Evolutionary conservation across 1,140 invertebrate species (phyloP), one percentile per base, ranked within the genome.

Genomic region (Calosoma granatense): DNA sequence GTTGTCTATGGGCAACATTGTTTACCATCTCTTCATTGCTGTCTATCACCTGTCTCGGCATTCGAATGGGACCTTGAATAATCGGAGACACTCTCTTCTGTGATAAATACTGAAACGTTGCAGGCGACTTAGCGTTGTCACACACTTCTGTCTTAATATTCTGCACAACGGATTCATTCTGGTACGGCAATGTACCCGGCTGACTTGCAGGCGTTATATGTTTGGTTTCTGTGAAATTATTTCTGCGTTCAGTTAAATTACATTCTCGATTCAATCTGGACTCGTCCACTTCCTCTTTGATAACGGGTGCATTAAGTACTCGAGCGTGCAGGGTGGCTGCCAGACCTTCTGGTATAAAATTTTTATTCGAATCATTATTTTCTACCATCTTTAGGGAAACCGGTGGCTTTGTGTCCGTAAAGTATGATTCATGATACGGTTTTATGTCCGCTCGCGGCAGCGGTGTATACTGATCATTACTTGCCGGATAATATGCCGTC

Each of bases 321-420:
- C 87, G 78, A 43, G 86, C 87, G 64, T 90, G 87, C 52, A 91
- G 69, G 22, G 86, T 87, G 30, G 87, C 88, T n/a, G 88, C 88
- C 36, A 92, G 67, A 20, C 88, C 87, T 79, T 80, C 75, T 19
- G 80, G 73, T 1, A 78, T 63, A 60, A 70, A 70, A 20, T 41
- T 59, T 66, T 61, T 84, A 80, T 54, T 75, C 67, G 61, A 30
- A 39, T 56, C 47, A 17, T 17, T 12, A 47, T 47, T 47, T 47
- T 47, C n/a, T 51, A 47, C 11, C 54, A 6, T 4, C 22, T 21
- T 65, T 1, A 53, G 54, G 41, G 67, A 66, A 52, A 68, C 64
- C 56, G 77, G 70, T 20, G 78, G 75, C 61, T 82, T 82, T 59
- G 76, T 68, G 59, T 86, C 83, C 55, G 76, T 72, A 63, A 86